phyloP scores from a whole-genome alignment of 1,140 invertebrate species.

The Zelostemma sp. region DNA sequence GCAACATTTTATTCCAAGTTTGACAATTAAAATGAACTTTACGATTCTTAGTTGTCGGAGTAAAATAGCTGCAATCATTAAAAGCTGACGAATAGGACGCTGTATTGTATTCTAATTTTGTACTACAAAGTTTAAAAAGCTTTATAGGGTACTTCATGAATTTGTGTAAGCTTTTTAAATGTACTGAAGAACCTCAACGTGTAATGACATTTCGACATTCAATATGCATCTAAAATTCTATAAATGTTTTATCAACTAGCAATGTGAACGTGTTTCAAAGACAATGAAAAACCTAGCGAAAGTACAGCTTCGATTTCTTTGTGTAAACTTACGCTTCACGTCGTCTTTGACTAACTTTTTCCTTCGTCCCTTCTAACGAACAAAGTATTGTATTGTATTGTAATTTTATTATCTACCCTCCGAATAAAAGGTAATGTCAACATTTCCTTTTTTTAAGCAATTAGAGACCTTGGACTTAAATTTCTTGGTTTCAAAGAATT shows the following conservation, averaged over 20 bases:
- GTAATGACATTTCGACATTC: too few relatives aligned
- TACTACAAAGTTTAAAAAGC: not conserved
- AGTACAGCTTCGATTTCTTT: slow-evolving; percentile 23
- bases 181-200: too few relatives aligned
- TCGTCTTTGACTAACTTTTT: slow-evolving; percentile 46
- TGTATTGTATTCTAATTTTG: not conserved
- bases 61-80: not conserved
- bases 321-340: slow-evolving; percentile 58
- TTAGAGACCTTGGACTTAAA: not conserved
- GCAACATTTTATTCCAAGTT: slow-evolving; percentile 6
- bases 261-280: slow-evolving; percentile 9
- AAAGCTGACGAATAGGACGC: not conserved
- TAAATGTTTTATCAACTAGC: slow-evolving; percentile 6
- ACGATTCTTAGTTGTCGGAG: not conserved
- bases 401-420: too few relatives aligned
- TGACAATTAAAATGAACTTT: not conserved
- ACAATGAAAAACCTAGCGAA: slow-evolving; percentile 30
- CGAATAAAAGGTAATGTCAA: too few relatives aligned
- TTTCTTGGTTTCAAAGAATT: not conserved
- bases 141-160: too few relatives aligned
- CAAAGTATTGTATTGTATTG: slow-evolving; percentile 27
- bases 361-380: slow-evolving; percentile 52
- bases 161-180: too few relatives aligned
- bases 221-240: not conserved
- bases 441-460: too few relatives aligned